Evolutionary conservation across 1,140 invertebrate genomes (phyloP), one percentile per base, ranked within the genome.

Genomic region (Polyergus mexicanus): DNA sequence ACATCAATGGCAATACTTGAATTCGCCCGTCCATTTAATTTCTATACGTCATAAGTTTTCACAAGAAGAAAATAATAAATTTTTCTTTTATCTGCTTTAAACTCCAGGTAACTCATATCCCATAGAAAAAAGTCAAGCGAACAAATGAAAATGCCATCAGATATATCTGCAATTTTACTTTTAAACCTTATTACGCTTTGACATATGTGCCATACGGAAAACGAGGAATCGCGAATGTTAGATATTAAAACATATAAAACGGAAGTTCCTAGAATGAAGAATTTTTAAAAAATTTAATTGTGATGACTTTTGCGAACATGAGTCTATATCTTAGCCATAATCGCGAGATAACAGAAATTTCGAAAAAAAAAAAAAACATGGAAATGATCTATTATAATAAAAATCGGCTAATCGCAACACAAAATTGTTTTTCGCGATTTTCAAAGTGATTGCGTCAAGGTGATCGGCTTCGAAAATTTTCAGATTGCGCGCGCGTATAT

Each of bases 21-120:
- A 85, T 90, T 91, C 89, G 80, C 91, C 92, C 92, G 90, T 92
- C 91, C 92, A 92, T 87, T 91, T 89, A 90, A 68, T 90, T 85
- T 89, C 69, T 89, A 90, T 89, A 90, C 35, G 85, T 65, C 72
- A 86, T 77, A 86, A 60, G 69, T 86, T 74, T 89, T 3, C 75
- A 28, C 62, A n/a, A n/a, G 10, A 65, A 51, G 13, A 35, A 47
- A 22, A n/a, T 4, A 10, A 13, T 63, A 19, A 32, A 66, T 22
- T 66, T 78, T 32, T 35, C 22, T 51, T 51, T 66, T 78, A 25
- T 22, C 54, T 19, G 11, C 65, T 77, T 66, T 25, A 22, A 66
- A 47, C 22, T 83, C 51, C 56, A 74, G 38, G 86, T 32, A 86
- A 56, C 69, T 58, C 7, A 44, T 8, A 16, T 56, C 19, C 66